Conservation (phyloP, 2,113 vertebrate species). For the Sigmodon hispidus region DNA sequence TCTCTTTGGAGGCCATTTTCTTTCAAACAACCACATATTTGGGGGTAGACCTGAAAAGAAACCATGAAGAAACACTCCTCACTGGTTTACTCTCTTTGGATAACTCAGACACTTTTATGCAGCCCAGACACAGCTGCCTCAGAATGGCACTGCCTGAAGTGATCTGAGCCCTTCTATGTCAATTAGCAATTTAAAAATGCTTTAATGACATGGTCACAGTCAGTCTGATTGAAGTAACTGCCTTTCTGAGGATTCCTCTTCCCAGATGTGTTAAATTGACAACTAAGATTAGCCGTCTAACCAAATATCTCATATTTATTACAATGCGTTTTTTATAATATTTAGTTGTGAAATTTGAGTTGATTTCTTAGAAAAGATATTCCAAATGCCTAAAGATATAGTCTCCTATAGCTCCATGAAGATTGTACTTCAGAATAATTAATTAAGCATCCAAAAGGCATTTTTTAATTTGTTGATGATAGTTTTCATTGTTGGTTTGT, state of each 20-base stretch:
- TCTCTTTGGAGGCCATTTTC: background rate
- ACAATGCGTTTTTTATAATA: slow-evolving; percentile 40
- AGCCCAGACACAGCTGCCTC: background rate
- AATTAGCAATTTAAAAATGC: background rate
- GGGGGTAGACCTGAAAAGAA: background rate
- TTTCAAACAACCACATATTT: background rate
- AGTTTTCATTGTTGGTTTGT: slow-evolving; percentile 28
- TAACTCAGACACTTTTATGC: background rate
- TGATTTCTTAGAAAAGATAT: background rate
- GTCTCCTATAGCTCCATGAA: accelerated
- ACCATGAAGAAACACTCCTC: background rate
- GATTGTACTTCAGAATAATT: slow-evolving; percentile 26
- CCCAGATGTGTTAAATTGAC: background rate
- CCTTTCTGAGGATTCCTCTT: background rate
- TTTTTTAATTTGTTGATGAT: background rate
- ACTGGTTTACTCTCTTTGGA: background rate
- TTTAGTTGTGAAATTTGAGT: background rate
- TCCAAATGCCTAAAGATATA: accelerated
- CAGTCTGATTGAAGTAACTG: background rate
- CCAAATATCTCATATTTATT: background rate
- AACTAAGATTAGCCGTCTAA: background rate
- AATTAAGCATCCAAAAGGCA: background rate
- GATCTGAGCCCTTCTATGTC: background rate
- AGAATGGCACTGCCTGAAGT: background rate
- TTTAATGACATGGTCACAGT: background rate